These are phyloP conservation scores for Drosophila carrolli DNA, from an alignment of 1,140 invertebrate species.

Conservation along the genomic window DNA sequence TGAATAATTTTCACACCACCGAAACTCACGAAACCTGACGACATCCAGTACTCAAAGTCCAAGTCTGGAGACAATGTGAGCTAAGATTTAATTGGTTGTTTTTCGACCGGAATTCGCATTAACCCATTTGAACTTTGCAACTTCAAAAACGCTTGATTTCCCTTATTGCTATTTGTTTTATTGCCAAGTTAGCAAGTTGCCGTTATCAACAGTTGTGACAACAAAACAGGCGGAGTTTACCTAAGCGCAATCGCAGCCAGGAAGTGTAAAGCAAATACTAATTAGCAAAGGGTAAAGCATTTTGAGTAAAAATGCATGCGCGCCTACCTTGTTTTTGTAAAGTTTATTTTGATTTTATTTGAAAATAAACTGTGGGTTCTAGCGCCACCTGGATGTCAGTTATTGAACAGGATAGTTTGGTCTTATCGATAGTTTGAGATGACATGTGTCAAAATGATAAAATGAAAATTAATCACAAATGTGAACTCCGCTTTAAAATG, in stretches of 20 bases:
- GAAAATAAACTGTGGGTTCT: constrained; percentile 13
- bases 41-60: constrained; percentile 27
- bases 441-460: too few relatives aligned
- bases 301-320: constrained; percentile 30
- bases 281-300: constrained; percentile 36
- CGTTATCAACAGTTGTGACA: constrained; percentile 37
- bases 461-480: too few relatives aligned
- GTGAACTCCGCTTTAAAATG: too few relatives aligned
- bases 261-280: constrained; percentile 62
- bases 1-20: constrained; percentile 73
- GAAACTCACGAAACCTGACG: constrained; percentile 43
- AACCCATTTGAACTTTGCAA: constrained; percentile 44
- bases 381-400: neutral
- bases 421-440: neutral
- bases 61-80: constrained; percentile 30
- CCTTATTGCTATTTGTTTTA: constrained; percentile 19
- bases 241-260: constrained; percentile 43
- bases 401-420: too few relatives aligned
- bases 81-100: constrained; percentile 33
- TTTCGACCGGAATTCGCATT: constrained; percentile 44
- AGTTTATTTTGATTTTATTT: constrained; percentile 31
- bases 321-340: constrained; percentile 8
- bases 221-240: constrained; percentile 10
- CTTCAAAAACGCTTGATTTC: constrained; percentile 49
- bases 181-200: constrained; percentile 16